A percentile compares a stretch with the other conserved stretches of the same genome.
phyloP scores from a whole-genome alignment of 2,797 vertebrate species.

The Clarias platycephalus region DNA sequence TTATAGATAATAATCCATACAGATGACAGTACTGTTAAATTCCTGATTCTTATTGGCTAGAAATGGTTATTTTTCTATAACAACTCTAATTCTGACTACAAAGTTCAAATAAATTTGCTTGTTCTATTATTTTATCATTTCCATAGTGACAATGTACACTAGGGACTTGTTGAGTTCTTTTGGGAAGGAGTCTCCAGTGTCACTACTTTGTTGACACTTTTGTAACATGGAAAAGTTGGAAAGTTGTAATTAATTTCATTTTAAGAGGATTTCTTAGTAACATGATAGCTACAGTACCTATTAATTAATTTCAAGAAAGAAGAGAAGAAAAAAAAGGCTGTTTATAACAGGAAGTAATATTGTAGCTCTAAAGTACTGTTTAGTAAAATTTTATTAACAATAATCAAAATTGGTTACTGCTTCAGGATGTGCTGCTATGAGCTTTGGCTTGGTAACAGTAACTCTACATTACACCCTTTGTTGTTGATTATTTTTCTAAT shows the following conservation, averaged over 20 bases:
- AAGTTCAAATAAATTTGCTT: not conserved
- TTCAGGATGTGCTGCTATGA: not conserved
- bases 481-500: not conserved
- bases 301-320: not conserved
- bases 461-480: not conserved
- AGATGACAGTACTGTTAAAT: not conserved
- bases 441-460: not conserved
- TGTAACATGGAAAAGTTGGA: not conserved
- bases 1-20: not conserved
- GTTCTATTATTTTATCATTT: not conserved
- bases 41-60: not conserved
- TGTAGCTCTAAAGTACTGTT: not conserved
- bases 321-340: not conserved
- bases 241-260: not conserved
- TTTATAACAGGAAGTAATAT: not conserved
- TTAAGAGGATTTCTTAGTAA: not conserved
- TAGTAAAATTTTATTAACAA: not conserved
- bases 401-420: not conserved
- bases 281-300: not conserved
- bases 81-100: not conserved
- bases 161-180: not conserved
- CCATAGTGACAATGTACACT: not conserved
- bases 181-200: not conserved
- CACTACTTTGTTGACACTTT: not conserved
- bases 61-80: not conserved